A percentile compares a stretch with the other conserved stretches of the same genome.
phyloP scores from a whole-genome alignment of 2,113 vertebrate species.

The Seriola aureovittata region DNA sequence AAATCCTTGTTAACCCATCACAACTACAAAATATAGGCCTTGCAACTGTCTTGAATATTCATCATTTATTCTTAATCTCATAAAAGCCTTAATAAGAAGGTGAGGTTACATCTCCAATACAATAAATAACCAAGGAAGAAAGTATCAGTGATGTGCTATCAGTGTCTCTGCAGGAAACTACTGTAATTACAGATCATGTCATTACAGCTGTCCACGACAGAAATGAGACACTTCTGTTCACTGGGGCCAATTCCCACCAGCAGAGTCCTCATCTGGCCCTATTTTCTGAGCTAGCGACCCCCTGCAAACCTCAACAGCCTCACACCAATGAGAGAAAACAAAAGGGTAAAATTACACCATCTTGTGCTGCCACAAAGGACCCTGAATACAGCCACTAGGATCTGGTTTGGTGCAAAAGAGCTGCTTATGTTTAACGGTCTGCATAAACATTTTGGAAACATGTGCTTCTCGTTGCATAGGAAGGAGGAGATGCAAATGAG shows the following conservation, averaged over 20 bases:
- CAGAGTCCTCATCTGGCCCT: slow-evolving; percentile 46
- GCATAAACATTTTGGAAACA: slow-evolving; percentile 42
- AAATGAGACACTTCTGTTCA: slow-evolving; percentile 54
- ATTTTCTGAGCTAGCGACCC: slow-evolving; percentile 44
- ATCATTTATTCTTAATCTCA: neutral
- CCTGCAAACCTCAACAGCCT: slow-evolving; percentile 45
- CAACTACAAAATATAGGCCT: neutral
- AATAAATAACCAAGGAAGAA: slow-evolving; percentile 6
- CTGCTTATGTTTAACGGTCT: slow-evolving; percentile 11
- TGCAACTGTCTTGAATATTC: neutral
- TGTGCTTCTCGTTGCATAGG: neutral
- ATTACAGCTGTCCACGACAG: slow-evolving; percentile 49
- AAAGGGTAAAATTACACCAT: slow-evolving; percentile 69
- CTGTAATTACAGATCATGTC: slow-evolving; percentile 51
- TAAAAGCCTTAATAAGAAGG: neutral
- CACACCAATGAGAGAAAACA: slow-evolving; percentile 53
- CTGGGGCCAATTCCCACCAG: slow-evolving; percentile 41
- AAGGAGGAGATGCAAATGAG: slow-evolving; percentile 62
- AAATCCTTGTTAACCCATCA: slow-evolving; percentile 9
- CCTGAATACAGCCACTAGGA: slow-evolving; percentile 32
- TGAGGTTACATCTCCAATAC: slow-evolving; percentile 11
- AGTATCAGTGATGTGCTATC: slow-evolving; percentile 17
- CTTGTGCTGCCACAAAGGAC: slow-evolving; percentile 50
- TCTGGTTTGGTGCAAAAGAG: slow-evolving; percentile 5
- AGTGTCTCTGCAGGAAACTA: slow-evolving; percentile 37